Evolutionary conservation across 2,113 vertebrate species (phyloP).

Genomic region (Mastomys coucha): DNA sequence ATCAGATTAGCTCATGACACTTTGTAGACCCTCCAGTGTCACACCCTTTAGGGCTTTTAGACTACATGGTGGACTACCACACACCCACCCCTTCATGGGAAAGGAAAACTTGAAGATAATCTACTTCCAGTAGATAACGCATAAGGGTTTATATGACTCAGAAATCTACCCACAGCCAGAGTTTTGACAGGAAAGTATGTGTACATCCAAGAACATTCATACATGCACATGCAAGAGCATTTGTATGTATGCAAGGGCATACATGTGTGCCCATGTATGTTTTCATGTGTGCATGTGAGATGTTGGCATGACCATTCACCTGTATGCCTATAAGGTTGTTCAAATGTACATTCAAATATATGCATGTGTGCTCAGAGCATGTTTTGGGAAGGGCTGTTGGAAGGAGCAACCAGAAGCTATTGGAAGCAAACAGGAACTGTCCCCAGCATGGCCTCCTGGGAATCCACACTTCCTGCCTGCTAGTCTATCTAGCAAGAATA

Average conservation of each 20-base stretch:
- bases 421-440: neutral
- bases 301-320: neutral
- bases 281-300: neutral
- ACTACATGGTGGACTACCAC: no score
- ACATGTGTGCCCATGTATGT: neutral
- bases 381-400: neutral
- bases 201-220: no score
- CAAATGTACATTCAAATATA: neutral
- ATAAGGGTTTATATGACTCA: neutral
- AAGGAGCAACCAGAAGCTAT: neutral
- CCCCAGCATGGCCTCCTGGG: neutral
- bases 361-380: no score
- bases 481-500: neutral
- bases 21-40: accelerated
- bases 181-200: neutral
- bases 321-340: no score
- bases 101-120: neutral
- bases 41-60: neutral
- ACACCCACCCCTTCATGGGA: no score
- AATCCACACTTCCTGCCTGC: conserved; percentile 10
- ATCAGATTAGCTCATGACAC: accelerated
- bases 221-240: neutral
- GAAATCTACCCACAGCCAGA: neutral
- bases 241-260: no score
- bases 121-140: neutral